phyloP scores from a whole-genome alignment of 2,888 invertebrate genomes.

The Brachypalpus laphriformis region DNA sequence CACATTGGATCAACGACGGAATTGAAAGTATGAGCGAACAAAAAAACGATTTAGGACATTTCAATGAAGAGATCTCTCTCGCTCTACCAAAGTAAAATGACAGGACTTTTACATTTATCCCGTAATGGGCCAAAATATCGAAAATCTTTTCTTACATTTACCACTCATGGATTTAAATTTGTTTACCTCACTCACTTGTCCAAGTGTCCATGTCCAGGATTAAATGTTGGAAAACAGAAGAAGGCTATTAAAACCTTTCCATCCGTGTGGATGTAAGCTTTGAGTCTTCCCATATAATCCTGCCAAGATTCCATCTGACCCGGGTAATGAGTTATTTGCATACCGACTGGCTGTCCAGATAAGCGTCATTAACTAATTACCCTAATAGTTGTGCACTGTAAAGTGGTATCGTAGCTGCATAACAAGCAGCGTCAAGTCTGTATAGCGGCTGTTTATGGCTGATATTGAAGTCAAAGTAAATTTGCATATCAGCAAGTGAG shows the following conservation, averaged over 20 bases:
- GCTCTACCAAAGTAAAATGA: conserved; percentile 35
- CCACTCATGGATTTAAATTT: conserved; percentile 1
- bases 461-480: not conserved
- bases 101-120: not conserved
- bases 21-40: conserved; percentile 26
- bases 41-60: conserved; percentile 19
- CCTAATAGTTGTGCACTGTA: not conserved
- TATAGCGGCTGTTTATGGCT: not conserved
- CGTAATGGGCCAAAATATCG: conserved; percentile 19
- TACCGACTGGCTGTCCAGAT: not conserved
- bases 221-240: conserved; percentile 20
- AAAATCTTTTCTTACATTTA: conserved; percentile 36
- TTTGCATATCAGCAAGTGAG: no score
- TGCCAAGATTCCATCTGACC: conserved; percentile 7
- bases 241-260: no score
- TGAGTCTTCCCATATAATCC: not conserved
- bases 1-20: conserved; percentile 20
- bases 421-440: not conserved
- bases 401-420: no score
- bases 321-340: not conserved
- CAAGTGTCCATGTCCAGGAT: not conserved
- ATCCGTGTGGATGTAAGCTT: not conserved
- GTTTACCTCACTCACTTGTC: not conserved
- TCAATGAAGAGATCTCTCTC: conserved; percentile 1
- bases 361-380: not conserved